Evolutionary conservation across 2,113 vertebrate species (phyloP).

Genomic region (Tricholaema leucomelas): DNA sequence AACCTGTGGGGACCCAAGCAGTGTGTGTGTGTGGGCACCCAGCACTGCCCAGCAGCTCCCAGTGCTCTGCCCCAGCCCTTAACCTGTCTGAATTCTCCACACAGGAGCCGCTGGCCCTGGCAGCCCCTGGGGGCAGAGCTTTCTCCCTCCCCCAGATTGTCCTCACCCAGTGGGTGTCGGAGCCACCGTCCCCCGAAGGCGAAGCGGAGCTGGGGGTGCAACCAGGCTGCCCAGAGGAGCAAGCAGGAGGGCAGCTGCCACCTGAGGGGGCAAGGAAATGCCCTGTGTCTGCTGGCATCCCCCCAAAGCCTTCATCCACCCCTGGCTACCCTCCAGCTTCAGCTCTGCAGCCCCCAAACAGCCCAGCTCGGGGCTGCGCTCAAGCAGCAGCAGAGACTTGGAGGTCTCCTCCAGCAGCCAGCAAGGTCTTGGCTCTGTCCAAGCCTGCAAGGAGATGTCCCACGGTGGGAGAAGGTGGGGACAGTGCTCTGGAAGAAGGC

Average conservation of each 20-base stretch:
- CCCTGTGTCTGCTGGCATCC: background rate
- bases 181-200: constrained; percentile 66
- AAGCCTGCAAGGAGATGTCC: background rate
- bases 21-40: rapidly evolving
- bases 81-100: constrained; percentile 61
- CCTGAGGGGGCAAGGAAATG: background rate
- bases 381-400: background rate
- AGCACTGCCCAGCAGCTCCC: background rate
- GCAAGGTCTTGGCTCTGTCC: constrained; percentile 44
- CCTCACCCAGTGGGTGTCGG: constrained; percentile 80
- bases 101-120: constrained; percentile 46
- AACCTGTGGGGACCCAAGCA: rapidly evolving
- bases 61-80: background rate
- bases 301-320: rapidly evolving
- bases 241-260: background rate
- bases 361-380: background rate
- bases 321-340: background rate
- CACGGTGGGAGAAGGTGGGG: background rate
- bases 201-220: background rate
- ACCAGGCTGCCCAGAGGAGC: background rate
- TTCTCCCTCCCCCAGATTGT: constrained; percentile 83
- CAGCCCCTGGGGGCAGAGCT: constrained; percentile 15
- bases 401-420: constrained; percentile 42
- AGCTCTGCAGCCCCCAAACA: background rate
- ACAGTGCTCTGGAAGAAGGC: constrained; percentile 11